Evolutionary conservation across 2,888 invertebrate species (phyloP), one percentile per base, ranked within the genome.

Genomic region (Hydroisotoma schaefferi): DNA sequence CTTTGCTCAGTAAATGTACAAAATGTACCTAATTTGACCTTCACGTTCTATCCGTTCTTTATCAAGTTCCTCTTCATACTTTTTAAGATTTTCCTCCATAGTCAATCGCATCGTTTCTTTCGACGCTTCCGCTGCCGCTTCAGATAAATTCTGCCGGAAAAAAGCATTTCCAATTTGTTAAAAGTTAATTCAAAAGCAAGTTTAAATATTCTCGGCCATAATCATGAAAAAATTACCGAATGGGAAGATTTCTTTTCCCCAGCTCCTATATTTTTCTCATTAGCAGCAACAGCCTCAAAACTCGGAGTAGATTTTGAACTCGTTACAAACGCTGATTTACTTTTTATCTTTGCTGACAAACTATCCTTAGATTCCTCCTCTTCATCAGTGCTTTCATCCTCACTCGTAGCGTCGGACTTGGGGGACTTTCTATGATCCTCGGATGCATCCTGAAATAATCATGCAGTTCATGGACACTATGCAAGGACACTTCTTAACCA

Each of bases 51-150:
- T 78, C 1, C 78, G 76, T 53, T 79, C 78, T 53, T 57, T 27
- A 38, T 80, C 80, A n/a, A 81, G 72, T 61, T 82, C 80, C 1
- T 76, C 75, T 55, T 79, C 79, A 23, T 81, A 75, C 8, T 79
- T 78, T 1, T 78, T 76, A 2, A 81, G 59, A 8, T 79, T 72
- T 70, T 77, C 72, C 73, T 77, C 73, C 63, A 78, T 73, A 74
- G 80, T 71, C 74, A 74, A 75, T 58, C 65, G 59, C 40, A 70
- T 59, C 1, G 57, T 22, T 37, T 23, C 40, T 33, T 65, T 65
- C 53, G 56, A 48, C 0, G 47, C 43, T 8, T 37, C 44, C 22
- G 54, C 47, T 3, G 46, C 49, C n/a, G 53, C 47, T 20, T 59
- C 59, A 5, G 43, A 43, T 18, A 10, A 15, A 18, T 43, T 43